These are phyloP conservation scores for Andrena haemorrhoa DNA, from an alignment of 2,888 invertebrate genomes.

Conservation along the genomic window DNA sequence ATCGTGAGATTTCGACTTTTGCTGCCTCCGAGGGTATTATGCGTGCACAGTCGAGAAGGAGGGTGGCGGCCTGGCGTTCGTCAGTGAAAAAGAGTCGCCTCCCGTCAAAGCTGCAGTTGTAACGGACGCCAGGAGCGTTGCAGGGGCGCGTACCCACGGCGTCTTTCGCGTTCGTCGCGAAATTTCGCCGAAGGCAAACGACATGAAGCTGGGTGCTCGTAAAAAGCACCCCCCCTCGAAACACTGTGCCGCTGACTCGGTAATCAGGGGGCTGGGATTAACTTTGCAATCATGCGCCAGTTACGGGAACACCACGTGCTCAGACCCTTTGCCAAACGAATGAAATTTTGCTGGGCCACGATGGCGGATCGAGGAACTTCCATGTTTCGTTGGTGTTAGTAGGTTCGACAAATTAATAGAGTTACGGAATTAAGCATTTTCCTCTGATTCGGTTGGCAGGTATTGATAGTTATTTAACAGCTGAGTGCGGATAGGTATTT, in stretches of 20 bases:
- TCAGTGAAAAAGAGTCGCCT: slow-evolving; percentile 51
- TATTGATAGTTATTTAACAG: slow-evolving; percentile 9
- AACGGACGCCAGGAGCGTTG: not conserved
- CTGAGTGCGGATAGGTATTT: not conserved
- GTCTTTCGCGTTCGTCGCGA: slow-evolving; percentile 18
- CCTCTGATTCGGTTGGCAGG: not conserved
- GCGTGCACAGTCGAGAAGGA: slow-evolving; percentile 37
- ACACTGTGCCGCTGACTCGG: not conserved
- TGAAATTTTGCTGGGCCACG: slow-evolving; percentile 21
- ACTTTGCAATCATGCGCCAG: slow-evolving; percentile 40
- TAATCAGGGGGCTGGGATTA: slow-evolving; percentile 20
- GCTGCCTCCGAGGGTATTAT: slow-evolving; percentile 16
- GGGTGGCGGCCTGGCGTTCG: slow-evolving; percentile 6
- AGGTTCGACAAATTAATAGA: not conserved
- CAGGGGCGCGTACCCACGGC: not conserved
- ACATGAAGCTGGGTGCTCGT: not conserved
- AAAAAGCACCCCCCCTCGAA: slow-evolving; percentile 28
- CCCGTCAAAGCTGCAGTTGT: slow-evolving; percentile 29
- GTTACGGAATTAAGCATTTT: not conserved
- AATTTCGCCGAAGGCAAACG: slow-evolving; percentile 24
- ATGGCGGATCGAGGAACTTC: not conserved
- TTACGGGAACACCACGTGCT: slow-evolving; percentile 23
- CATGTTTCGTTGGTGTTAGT: not conserved
- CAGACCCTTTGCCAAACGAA: slow-evolving; percentile 22
- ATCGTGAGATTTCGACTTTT: slow-evolving; percentile 19